Percentiles rank a stretch among this genome's conserved stretches.
phyloP scores from a whole-genome alignment of 2,113 vertebrate species.

The Chloroceryle aenea region DNA sequence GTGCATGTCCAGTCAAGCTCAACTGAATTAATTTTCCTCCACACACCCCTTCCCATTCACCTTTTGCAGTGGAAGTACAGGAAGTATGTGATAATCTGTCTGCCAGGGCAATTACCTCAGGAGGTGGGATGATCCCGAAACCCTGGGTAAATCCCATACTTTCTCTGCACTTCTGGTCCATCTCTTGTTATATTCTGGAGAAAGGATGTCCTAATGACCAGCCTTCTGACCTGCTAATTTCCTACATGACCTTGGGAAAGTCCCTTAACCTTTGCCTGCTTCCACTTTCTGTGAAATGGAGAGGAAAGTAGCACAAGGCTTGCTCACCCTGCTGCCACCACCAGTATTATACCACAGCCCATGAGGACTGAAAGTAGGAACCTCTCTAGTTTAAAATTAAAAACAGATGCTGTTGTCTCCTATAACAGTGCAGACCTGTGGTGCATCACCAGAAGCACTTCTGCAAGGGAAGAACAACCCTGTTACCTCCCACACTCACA shows the following conservation, averaged over 20 bases:
- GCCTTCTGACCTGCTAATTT: neutral
- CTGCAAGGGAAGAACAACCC: neutral
- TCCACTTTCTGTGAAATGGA: neutral
- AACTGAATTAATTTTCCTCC: conserved; percentile 52
- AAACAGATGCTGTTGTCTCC: neutral
- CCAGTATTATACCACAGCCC: neutral
- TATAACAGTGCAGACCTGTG: neutral
- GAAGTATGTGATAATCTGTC: conserved; percentile 7
- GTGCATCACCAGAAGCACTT: neutral
- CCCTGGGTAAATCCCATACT: neutral
- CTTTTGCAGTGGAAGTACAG: neutral
- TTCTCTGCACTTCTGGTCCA: neutral
- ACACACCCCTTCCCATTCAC: conserved; percentile 59
- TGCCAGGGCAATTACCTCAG: neutral
- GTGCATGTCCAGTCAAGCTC: conserved; percentile 68
- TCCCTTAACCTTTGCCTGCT: neutral
- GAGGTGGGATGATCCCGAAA: neutral
- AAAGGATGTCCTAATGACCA: conserved; percentile 40
- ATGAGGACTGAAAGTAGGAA: neutral
- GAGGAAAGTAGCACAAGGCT: neutral
- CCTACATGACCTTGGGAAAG: conserved; percentile 22
- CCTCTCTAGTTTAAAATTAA: neutral
- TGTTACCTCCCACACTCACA: neutral
- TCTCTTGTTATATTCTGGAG: neutral
- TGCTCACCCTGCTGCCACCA: neutral